Base-by-base conservation (phyloP, 2,113 vertebrate genomes). In the Coptodon bakossiorum region DNA sequence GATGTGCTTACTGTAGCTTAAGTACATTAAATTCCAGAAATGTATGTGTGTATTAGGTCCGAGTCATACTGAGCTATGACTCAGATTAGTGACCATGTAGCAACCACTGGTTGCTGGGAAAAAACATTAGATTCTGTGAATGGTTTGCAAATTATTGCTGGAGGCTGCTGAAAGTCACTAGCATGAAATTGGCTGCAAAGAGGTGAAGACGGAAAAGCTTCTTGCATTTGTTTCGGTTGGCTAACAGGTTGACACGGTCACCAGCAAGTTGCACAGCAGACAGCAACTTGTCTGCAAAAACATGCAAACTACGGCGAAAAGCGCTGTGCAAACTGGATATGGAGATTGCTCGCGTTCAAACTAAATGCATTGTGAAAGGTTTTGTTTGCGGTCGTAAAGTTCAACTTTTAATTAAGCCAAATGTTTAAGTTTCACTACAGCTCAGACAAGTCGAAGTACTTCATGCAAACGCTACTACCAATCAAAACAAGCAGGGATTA, bases 261-360 rank as follows among this genome's bases (percentile, higher is more conserved):
- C 11, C 3, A 4, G 63, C 38, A 68, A 22, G n/a, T 43, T 71
- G 36, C 36, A 71, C n/a, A n/a, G n/a, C 36, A 68, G 36, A 40
- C n/a, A 22, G 19, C 19, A 13, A 68, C 63, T 22, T 40, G 63
- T 40, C 19, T 14, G 63, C 19, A 68, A 71, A 71, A 38, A 71
- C 61, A 1, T 34, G 9, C 61, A 8, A 66, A 66, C 0, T 63
- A 63, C 0, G 1, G 1, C 1, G 6, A 63, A 31, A 61, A 3
- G 2, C 3, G 1, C 29, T 6, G 31, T 11, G 31, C 31, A 63
- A 63, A 63, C 9, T n/a, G 59, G 17, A 63, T 34, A 11, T 3
- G 9, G 31, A 36, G 59, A 9, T 34, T 34, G 16, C 3, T 63
- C 2, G 2, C 9, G 2, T 63, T 63, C 9, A 63, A 63, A 63